Conservation (phyloP, 2,888 invertebrate genomes). For the Drosophila borealis region DNA sequence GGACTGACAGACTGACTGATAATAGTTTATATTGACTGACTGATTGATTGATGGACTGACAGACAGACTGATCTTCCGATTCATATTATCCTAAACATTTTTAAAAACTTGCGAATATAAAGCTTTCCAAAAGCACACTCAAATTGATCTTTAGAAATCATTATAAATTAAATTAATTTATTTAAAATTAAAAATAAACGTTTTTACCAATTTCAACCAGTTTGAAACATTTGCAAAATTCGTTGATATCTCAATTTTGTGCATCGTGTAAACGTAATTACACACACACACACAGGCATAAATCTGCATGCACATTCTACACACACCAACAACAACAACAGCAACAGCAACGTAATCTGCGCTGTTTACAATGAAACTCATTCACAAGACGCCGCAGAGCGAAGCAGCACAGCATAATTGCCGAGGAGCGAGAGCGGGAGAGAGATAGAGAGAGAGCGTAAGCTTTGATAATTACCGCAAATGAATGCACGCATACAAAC, state of each 20-base stretch:
- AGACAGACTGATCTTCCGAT: no score
- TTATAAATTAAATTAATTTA: no score
- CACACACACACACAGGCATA: conserved; percentile 2
- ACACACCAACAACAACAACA: neutral
- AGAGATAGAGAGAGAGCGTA: conserved; percentile 13
- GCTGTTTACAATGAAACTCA: conserved; percentile 51
- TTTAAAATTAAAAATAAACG: no score
- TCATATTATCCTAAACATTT: no score
- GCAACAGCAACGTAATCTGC: conserved; percentile 14
- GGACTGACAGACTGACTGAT: no score
- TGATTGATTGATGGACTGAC: no score
- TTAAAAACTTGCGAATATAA: no score
- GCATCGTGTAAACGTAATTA: conserved; percentile 13
- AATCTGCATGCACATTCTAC: neutral
- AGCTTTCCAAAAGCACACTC: no score
- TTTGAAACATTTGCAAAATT: no score
- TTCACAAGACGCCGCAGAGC: conserved; percentile 46
- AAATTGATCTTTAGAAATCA: no score
- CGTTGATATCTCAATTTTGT: neutral
- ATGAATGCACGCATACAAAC: conserved; percentile 41
- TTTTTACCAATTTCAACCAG: no score
- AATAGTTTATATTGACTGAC: no score
- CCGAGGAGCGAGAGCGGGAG: conserved; percentile 19
- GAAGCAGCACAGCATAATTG: conserved; percentile 50
- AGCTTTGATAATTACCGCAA: conserved; percentile 61